Conservation (phyloP, 64 coral and sea anemone genomes). For the Stichodactyla mertensii region DNA sequence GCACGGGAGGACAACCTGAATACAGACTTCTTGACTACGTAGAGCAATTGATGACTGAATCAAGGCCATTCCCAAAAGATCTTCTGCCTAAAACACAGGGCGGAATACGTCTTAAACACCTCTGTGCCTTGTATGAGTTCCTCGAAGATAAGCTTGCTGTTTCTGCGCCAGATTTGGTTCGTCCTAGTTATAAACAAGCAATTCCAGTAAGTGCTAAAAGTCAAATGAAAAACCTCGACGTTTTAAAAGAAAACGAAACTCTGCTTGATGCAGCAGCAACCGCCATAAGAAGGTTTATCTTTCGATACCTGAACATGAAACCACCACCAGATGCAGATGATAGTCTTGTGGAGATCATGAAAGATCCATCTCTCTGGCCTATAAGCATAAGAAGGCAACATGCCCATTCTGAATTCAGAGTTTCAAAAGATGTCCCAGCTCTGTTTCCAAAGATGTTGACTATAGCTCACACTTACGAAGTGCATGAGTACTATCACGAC, state of each 20-base stretch:
- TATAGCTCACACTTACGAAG: constrained; percentile 25
- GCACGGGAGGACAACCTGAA: constrained; percentile 36
- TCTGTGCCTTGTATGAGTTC: constrained; percentile 80
- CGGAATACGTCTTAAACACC: constrained; percentile 59
- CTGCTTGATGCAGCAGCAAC: constrained; percentile 40
- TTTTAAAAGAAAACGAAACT: constrained; percentile 15
- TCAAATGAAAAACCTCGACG: constrained; percentile 1
- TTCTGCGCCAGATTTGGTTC: constrained; percentile 51
- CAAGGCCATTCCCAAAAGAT: constrained; percentile 73
- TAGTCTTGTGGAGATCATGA: constrained; percentile 33
- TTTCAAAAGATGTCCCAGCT: background rate
- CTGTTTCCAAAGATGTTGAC: constrained; percentile 21
- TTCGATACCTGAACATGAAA: constrained; percentile 82
- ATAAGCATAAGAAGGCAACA: constrained; percentile 10
- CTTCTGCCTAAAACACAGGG: constrained; percentile 49
- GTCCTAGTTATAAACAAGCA: constrained; percentile 29
- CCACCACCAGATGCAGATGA: constrained; percentile 31
- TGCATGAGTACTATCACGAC: constrained; percentile 24
- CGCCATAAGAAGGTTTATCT: constrained; percentile 81
- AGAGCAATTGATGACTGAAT: constrained; percentile 59
- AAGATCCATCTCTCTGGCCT: constrained; percentile 79
- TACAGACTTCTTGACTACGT: constrained; percentile 50
- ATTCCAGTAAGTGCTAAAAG: constrained; percentile 32
- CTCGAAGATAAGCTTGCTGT: constrained; percentile 87
- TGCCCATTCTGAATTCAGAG: background rate